These are phyloP conservation scores for Blastobasis adustella DNA, from an alignment of 2,888 invertebrate genomes.

Conservation along the genomic window DNA sequence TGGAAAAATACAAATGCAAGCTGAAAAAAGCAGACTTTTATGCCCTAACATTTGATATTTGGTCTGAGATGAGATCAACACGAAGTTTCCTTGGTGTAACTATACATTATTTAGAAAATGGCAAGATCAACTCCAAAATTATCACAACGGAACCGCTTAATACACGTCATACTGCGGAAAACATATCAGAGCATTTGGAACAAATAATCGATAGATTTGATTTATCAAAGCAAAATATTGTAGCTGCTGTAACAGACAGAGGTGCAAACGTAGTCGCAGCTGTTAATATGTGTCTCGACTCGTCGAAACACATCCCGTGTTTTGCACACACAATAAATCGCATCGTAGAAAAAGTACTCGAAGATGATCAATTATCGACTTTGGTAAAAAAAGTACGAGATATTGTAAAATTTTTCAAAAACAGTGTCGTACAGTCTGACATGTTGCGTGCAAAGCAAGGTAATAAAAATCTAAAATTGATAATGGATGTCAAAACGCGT, in stretches of 20 bases:
- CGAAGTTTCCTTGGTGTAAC: conserved; percentile 13
- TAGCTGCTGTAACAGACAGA: conserved; percentile 12
- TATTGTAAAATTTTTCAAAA: conserved; percentile 13
- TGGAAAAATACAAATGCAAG: conserved; percentile 6
- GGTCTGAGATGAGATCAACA: conserved; percentile 12
- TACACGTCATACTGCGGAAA: conserved; percentile 12
- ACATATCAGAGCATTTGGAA: conserved; percentile 10
- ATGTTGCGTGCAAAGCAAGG: conserved; percentile 12
- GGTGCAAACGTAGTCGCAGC: conserved; percentile 10
- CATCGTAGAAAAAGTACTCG: no score
- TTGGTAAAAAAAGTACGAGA: conserved; percentile 11
- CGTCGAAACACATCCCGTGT: no score
- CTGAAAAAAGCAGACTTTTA: conserved; percentile 6
- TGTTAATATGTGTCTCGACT: conserved; percentile 10
- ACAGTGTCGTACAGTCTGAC: conserved; percentile 12
- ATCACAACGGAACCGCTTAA: conserved; percentile 13
- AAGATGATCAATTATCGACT: no score
- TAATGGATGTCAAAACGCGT: conserved; percentile 15
- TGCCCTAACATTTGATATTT: conserved; percentile 10
- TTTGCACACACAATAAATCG: no score
- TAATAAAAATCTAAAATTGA: conserved; percentile 13
- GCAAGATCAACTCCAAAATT: conserved; percentile 8
- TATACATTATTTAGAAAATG: conserved; percentile 13
- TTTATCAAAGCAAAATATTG: conserved; percentile 8
- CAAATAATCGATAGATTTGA: conserved; percentile 10